These are phyloP conservation scores for Menidia beryllina DNA, from an alignment of 2,113 vertebrate genomes.

Conservation along the genomic window DNA sequence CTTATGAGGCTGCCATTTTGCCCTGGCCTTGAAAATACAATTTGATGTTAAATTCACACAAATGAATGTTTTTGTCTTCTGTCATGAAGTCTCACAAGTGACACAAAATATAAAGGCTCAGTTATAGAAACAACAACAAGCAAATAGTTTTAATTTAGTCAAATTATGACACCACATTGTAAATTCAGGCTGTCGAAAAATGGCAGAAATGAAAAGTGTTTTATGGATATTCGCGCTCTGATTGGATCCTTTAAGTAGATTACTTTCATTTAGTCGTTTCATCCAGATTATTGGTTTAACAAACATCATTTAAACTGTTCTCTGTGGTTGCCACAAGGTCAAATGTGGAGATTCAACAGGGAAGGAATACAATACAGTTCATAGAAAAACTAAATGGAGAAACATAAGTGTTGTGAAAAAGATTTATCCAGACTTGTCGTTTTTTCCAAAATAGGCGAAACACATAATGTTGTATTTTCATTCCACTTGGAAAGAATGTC, in stretches of 20 bases:
- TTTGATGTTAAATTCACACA: not conserved
- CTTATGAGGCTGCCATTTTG: not conserved
- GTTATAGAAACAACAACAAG: no score
- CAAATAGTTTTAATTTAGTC: no score
- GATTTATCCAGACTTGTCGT: no score
- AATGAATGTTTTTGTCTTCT: not conserved
- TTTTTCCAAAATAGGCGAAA: no score
- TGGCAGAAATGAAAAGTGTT: not conserved
- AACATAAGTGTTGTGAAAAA: no score
- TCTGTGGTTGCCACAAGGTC: slow-evolving; percentile 36
- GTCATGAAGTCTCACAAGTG: no score
- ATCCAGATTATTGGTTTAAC: slow-evolving; percentile 35
- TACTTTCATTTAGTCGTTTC: slow-evolving; percentile 6
- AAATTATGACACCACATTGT: no score
- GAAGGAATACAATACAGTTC: slow-evolving; percentile 56
- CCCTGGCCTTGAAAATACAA: not conserved
- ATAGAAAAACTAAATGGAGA: no score
- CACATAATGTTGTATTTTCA: not conserved
- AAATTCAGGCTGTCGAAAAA: no score
- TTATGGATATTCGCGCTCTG: slow-evolving; percentile 5
- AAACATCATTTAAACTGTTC: slow-evolving; percentile 14
- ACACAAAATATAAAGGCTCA: no score
- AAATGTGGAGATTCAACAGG: slow-evolving; percentile 37
- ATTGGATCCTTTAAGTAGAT: slow-evolving; percentile 10
- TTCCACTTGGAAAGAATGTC: not conserved